These are phyloP conservation scores for Caenorhabditis latens DNA, from an alignment of 1,140 invertebrate genomes.

Conservation along the genomic window DNA sequence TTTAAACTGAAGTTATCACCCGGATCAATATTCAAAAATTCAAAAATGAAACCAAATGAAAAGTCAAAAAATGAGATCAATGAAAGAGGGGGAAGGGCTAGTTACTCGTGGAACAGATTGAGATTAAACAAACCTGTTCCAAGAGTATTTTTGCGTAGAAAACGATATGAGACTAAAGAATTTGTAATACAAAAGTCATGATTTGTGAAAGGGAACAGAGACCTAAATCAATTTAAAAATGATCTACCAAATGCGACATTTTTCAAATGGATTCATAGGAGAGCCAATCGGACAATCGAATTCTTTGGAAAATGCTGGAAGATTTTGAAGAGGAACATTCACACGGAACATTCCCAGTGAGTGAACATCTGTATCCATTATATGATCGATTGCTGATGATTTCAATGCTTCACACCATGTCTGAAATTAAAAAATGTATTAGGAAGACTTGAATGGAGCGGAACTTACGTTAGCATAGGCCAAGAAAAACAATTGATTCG, in stretches of 20 bases:
- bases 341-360: conserved; percentile 77
- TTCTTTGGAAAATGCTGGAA: conserved; percentile 79
- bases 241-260: conserved; percentile 83
- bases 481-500: conserved; percentile 66
- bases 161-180: background rate
- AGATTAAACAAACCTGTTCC: background rate
- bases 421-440: conserved; percentile 47
- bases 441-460: background rate
- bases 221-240: background rate
- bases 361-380: conserved; percentile 68
- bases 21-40: conserved; percentile 10
- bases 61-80: conserved; percentile 2
- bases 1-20: conserved; percentile 24
- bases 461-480: conserved; percentile 66
- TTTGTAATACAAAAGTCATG: conserved; percentile 12
- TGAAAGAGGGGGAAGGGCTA: background rate
- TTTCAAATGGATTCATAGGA: conserved; percentile 81
- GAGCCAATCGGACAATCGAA: conserved; percentile 80
- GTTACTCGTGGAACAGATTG: background rate
- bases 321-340: conserved; percentile 81
- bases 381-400: conserved; percentile 66
- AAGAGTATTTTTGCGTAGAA: background rate
- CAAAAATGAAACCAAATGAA: background rate
- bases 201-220: conserved; percentile 11
- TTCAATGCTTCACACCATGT: conserved; percentile 68